Evolutionary conservation across 2,888 invertebrate species (phyloP).

Genomic region (Scelioninae gen. 2): DNA sequence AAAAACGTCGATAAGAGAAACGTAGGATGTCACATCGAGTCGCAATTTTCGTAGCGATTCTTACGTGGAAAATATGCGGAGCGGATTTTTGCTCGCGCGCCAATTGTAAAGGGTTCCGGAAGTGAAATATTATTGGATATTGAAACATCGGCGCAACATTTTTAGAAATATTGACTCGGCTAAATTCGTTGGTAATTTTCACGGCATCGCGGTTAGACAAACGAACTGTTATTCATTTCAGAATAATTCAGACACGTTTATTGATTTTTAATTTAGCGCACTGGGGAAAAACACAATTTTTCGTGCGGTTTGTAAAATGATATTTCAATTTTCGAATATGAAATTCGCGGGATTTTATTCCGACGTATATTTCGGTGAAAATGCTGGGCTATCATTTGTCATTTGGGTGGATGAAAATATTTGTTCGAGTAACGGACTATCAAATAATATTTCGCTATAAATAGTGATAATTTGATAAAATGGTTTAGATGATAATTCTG

Average conservation of each 20-base stretch:
- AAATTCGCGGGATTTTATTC: background rate
- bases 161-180: slow-evolving; percentile 14
- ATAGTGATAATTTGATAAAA: no score
- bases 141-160: slow-evolving; percentile 23
- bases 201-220: background rate
- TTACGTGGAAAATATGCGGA: slow-evolving; percentile 4
- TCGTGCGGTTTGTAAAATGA: background rate
- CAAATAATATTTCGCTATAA: no score
- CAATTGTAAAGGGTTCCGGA: slow-evolving; percentile 14
- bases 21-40: slow-evolving; percentile 8
- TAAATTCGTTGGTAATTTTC: no score
- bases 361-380: no score
- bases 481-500: no score
- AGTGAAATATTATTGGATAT: slow-evolving; percentile 35
- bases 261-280: background rate
- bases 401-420: no score
- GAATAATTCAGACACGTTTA: background rate
- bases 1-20: background rate
- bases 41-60: slow-evolving; percentile 11
- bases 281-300: background rate
- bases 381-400: no score
- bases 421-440: no score
- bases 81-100: slow-evolving; percentile 3
- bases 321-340: background rate
- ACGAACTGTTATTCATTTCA: background rate